A percentile compares a stretch with the other conserved stretches of the same genome.
phyloP scores from a whole-genome alignment of 2,113 vertebrate species.

The Irena cyanogastra region DNA sequence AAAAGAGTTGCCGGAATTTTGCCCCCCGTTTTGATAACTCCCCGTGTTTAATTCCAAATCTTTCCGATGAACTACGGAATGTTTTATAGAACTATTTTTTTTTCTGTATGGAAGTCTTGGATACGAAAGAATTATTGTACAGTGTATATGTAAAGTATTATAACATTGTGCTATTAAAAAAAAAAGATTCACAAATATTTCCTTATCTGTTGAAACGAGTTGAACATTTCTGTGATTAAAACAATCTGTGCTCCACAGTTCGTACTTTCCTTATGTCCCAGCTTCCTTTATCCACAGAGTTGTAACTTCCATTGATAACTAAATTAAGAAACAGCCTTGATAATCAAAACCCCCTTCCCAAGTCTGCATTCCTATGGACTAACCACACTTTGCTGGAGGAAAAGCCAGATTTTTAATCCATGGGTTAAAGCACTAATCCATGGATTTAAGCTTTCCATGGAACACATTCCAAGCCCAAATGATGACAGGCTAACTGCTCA shows the following conservation, averaged over 20 bases:
- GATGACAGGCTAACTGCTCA: neutral
- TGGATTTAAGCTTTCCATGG: neutral
- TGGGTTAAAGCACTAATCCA: neutral
- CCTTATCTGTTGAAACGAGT: neutral
- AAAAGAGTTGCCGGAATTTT: neutral
- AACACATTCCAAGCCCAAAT: neutral
- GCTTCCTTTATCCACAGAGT: neutral
- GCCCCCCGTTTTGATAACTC: neutral
- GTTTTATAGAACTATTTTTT: constrained; percentile 38
- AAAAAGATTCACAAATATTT: neutral
- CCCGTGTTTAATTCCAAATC: neutral
- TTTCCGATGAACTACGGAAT: neutral
- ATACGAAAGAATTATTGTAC: constrained; percentile 42
- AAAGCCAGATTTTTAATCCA: neutral
- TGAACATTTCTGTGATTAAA: constrained; percentile 24
- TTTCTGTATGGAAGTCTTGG: constrained; percentile 15
- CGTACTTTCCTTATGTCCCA: neutral
- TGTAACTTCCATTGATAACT: neutral
- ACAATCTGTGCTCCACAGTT: neutral
- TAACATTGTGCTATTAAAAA: constrained; percentile 38
- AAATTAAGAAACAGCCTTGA: neutral
- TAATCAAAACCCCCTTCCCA: neutral
- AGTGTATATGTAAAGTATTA: constrained; percentile 58
- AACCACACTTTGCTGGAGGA: neutral
- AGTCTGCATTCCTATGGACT: neutral